Conservation (phyloP, 2,888 invertebrate genomes). For the Hypomecis punctinalis region DNA sequence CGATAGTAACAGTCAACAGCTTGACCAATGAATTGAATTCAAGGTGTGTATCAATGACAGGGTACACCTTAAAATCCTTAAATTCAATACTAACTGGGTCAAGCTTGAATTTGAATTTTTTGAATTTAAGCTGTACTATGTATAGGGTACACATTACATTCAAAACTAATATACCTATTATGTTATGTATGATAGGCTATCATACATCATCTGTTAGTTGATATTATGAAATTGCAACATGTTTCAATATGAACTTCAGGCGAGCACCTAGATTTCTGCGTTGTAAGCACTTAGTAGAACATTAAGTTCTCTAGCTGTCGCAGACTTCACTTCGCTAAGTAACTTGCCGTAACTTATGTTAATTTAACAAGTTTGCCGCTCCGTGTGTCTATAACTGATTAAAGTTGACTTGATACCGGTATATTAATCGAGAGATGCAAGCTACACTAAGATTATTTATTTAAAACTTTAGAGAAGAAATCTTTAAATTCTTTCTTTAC, state of each 20-base stretch:
- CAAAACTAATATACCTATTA: too few species aligned
- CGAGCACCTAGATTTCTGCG: slow-evolving; percentile 13
- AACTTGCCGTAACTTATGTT: slow-evolving; percentile 45
- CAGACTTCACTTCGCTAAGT: slow-evolving; percentile 35
- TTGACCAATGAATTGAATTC: too few species aligned
- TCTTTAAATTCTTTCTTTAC: too few species aligned
- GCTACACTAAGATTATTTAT: not conserved
- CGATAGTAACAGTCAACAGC: too few species aligned
- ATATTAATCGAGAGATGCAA: slow-evolving; percentile 35
- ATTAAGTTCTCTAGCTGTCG: slow-evolving; percentile 40
- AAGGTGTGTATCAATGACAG: too few species aligned
- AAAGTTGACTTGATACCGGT: slow-evolving; percentile 43
- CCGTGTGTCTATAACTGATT: slow-evolving; percentile 47
- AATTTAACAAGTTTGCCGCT: slow-evolving; percentile 48
- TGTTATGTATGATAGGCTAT: too few species aligned
- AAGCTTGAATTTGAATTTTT: too few species aligned
- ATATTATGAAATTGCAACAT: not conserved
- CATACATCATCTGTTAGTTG: not conserved
- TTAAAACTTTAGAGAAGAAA: too few species aligned
- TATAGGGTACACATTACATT: too few species aligned
- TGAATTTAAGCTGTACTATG: too few species aligned
- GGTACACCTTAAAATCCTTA: too few species aligned
- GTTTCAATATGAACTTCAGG: slow-evolving; percentile 3
- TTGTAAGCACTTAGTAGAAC: slow-evolving; percentile 19
- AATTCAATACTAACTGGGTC: too few species aligned